Conservation (phyloP, 2,113 vertebrate species). For the Aspidoscelis tigris region DNA sequence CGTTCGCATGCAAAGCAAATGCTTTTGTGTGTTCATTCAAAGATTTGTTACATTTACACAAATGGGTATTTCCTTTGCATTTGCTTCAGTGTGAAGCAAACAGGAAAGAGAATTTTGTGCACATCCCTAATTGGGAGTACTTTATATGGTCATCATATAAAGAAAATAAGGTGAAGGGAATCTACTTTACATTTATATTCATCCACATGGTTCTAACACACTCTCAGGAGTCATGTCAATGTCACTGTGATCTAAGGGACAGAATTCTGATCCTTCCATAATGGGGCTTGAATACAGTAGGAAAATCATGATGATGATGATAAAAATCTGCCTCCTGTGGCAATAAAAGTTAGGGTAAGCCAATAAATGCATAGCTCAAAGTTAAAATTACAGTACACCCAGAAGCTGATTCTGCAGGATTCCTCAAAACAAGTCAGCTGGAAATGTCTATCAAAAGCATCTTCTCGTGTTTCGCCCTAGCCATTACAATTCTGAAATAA, state of each 20-base stretch:
- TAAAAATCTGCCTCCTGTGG: neutral
- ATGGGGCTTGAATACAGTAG: neutral
- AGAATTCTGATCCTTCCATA: no score
- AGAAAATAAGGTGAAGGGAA: neutral
- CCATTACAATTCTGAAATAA: neutral
- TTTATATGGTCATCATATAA: neutral
- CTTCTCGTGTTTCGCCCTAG: neutral
- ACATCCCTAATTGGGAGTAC: no score
- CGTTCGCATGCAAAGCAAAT: no score
- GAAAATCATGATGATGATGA: neutral
- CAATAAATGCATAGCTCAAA: neutral
- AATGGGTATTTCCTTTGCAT: no score
- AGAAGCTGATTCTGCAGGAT: neutral
- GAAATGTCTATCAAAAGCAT: neutral
- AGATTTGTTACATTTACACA: no score
- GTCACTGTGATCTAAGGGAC: neutral
- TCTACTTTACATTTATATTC: no score
- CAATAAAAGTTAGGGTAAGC: neutral
- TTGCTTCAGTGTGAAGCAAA: no score
- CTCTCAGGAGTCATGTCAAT: neutral
- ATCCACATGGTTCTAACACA: no score
- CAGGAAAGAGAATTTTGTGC: no score
- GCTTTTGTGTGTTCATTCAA: no score
- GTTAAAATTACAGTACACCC: neutral
- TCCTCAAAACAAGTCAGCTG: neutral